Evolutionary conservation across 2,797 vertebrate genomes (phyloP).

Genomic region (Clarias pachynema): DNA sequence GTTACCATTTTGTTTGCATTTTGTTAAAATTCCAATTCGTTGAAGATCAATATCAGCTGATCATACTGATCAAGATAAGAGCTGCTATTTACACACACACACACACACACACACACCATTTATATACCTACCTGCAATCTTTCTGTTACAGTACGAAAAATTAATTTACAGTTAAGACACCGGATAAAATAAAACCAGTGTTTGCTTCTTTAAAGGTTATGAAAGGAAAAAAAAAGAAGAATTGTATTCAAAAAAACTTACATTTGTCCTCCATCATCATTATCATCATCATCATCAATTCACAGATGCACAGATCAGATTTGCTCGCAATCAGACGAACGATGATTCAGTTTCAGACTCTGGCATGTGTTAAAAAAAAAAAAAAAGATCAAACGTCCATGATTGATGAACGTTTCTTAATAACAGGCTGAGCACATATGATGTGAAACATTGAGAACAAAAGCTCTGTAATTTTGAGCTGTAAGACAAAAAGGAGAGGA

Average conservation of each 20-base stretch:
- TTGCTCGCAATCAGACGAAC: background rate
- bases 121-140: background rate
- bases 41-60: background rate
- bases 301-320: conserved; percentile 3
- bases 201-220: background rate
- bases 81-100: background rate
- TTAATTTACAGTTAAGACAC: background rate
- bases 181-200: background rate
- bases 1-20: background rate
- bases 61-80: background rate
- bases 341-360: background rate
- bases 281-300: background rate
- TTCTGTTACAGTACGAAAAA: background rate
- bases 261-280: conserved; percentile 1
- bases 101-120: background rate
- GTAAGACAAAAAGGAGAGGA: background rate
- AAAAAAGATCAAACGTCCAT: conserved; percentile 21
- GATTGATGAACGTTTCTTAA: conserved; percentile 20
- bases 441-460: background rate
- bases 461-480: background rate
- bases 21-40: background rate
- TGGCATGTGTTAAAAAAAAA: background rate
- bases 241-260: too few species aligned
- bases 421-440: background rate
- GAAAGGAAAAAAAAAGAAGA: background rate